A percentile compares a stretch with the other conserved stretches of the same genome.
Evolutionary conservation across 2,113 vertebrate species (phyloP).

Genomic region (Arvicanthis niloticus): DNA sequence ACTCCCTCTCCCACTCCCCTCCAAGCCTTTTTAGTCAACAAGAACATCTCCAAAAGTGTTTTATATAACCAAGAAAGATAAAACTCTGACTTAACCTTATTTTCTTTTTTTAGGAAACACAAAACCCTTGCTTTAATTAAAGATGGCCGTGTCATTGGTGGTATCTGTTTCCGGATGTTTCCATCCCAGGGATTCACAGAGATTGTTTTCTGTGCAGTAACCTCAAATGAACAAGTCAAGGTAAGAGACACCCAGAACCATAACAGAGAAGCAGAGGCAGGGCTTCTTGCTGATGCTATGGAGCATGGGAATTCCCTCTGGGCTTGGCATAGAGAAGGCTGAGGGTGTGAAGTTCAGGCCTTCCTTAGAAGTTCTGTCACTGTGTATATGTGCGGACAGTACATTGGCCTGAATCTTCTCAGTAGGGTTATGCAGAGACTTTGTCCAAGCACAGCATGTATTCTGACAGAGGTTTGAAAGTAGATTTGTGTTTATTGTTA

Average conservation of each 20-base stretch:
- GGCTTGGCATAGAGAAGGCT: not conserved
- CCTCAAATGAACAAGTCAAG: constrained; percentile 99
- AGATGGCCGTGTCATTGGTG: constrained; percentile 98
- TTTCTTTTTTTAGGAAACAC: constrained; percentile 92
- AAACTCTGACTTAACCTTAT: constrained; percentile 69
- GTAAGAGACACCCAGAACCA: constrained; percentile 84
- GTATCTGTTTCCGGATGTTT: constrained; percentile 99
- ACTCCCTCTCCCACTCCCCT: not conserved
- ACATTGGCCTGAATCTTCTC: rapidly evolving
- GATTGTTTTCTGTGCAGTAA: constrained; percentile 99
- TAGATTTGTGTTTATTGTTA: not conserved
- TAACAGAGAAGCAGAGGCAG: not conserved
- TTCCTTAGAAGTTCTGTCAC: not conserved
- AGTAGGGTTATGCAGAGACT: not conserved
- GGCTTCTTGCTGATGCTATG: not conserved
- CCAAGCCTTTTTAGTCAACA: not conserved
- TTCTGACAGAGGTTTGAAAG: not conserved
- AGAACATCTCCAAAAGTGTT: not conserved
- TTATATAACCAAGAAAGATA: constrained; percentile 59
- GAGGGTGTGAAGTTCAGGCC: not conserved
- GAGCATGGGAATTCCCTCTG: not conserved
- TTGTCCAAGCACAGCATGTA: not conserved
- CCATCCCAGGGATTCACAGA: constrained; percentile 98
- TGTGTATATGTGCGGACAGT: not conserved
- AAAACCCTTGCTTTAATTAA: constrained; percentile 99